A percentile compares a stretch with the other conserved stretches of the same genome.
phyloP scores from a whole-genome alignment of 2,888 invertebrate genomes.

The Myopa tessellatipennis region DNA sequence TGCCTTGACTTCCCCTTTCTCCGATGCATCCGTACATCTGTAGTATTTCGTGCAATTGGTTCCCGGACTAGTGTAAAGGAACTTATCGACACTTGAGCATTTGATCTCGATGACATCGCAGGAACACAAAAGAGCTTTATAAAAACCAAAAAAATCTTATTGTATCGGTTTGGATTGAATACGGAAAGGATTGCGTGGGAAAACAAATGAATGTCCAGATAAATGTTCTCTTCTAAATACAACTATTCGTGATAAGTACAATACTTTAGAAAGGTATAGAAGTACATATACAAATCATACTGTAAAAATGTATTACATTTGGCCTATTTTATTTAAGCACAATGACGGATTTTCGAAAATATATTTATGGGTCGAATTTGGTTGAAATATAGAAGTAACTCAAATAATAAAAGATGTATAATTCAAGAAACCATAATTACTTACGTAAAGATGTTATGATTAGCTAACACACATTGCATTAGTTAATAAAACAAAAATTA shows the following conservation, averaged over 20 bases:
- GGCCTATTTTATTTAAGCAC: too few species aligned
- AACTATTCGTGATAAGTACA: background rate
- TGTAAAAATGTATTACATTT: background rate
- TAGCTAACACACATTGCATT: background rate
- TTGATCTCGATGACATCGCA: slow-evolving; percentile 50
- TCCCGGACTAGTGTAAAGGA: slow-evolving; percentile 70
- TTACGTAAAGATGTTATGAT: background rate
- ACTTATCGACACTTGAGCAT: slow-evolving; percentile 56
- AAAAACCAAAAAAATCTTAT: background rate
- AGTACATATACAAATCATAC: background rate
- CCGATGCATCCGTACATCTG: slow-evolving; percentile 65
- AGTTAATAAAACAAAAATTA: background rate
- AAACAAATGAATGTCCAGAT: background rate
- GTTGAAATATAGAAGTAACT: background rate
- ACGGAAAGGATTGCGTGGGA: background rate
- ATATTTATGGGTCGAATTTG: background rate
- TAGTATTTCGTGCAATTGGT: slow-evolving; percentile 73
- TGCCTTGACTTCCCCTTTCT: slow-evolving; percentile 65
- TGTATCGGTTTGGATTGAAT: background rate
- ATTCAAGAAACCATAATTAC: background rate
- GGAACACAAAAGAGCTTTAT: slow-evolving; percentile 40
- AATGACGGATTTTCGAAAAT: background rate
- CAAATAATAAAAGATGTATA: background rate
- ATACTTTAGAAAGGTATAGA: background rate
- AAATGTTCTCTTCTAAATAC: background rate